A percentile compares a stretch with the other conserved stretches of the same genome.
These are phyloP conservation scores for Oreohelix idahoensis DNA, from an alignment of 1,140 invertebrate species.

Conservation along the genomic window DNA sequence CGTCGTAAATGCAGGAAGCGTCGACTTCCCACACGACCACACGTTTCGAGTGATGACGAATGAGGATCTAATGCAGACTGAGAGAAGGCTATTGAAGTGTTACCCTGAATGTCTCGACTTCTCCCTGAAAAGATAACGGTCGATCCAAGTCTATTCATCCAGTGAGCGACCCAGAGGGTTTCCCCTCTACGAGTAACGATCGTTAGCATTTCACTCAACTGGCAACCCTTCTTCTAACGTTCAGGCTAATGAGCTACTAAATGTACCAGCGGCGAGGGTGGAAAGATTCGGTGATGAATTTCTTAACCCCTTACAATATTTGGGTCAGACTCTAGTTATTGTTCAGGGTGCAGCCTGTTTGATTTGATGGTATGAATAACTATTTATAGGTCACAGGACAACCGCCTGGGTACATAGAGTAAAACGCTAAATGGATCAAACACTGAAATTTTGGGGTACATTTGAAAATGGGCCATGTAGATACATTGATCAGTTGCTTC, in stretches of 20 bases:
- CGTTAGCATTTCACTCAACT: constrained; percentile 6
- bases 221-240: background rate
- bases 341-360: too few relatives aligned
- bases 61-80: constrained; percentile 6
- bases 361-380: too few relatives aligned
- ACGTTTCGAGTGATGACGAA: background rate
- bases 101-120: background rate
- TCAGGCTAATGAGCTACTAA: background rate
- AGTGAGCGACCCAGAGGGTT: background rate
- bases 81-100: background rate
- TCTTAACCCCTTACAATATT: background rate
- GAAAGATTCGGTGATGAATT: background rate
- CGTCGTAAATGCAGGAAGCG: background rate
- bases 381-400: too few relatives aligned
- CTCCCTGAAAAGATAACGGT: background rate
- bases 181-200: background rate
- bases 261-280: background rate
- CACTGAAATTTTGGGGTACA: too few relatives aligned
- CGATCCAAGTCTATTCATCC: constrained; percentile 2
- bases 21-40: background rate
- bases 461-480: too few relatives aligned
- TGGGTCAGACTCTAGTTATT: background rate
- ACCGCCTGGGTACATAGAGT: too few relatives aligned
- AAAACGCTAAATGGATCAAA: too few relatives aligned
- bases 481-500: too few relatives aligned